Evolutionary conservation across 2,888 invertebrate genomes (phyloP), one percentile per base, ranked within the genome.

Genomic region (Heliconius aoede): DNA sequence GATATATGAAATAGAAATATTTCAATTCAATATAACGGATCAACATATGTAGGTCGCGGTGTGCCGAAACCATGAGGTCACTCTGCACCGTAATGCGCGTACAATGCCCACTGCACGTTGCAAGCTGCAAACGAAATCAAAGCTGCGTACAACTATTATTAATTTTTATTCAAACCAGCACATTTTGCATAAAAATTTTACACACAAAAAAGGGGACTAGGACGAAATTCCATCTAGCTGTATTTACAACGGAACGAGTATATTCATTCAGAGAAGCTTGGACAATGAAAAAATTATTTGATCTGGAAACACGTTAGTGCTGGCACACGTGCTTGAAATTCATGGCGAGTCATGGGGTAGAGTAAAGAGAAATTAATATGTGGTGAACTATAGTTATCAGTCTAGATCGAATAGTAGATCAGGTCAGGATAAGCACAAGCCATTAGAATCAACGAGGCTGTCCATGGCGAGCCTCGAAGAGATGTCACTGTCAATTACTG

Each of bases 321-420:
- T n/a, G 62, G 65, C 30, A 72, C n/a, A 76, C 78, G 76, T 76
- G 74, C 74, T 76, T 74, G 58, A 77, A 78, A 78, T 76, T 60
- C 74, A 40, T 58, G 60, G 30, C 32, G 46, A 24, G 64, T 64
- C 32, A 18, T 28, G 30, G 32, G 76, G 73, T 18, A 18, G 46
- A 18, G 21, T 46, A 21, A 18, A 46, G 76, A 76, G 69, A 76
- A 76, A 81, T 77, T 76, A 76, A 78, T 79, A 76, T 76, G 74
- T 58, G 69, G 74, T 40, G 68, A 72, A 72, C 78, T 74, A 79
- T 76, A 67, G 76, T 55, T 30, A 74, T 73, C 72, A 73, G 61
- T 76, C 71, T 24, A 72, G 77, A 72, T 77, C 72, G 77, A 73
- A 75, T 69, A 73, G 72, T 65, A 78, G 74, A 65, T 62, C 77